A percentile compares a stretch with the other conserved stretches of the same genome.
These are phyloP conservation scores for Laspeyria flexula DNA, from an alignment of 2,888 invertebrate species.

Conservation along the genomic window DNA sequence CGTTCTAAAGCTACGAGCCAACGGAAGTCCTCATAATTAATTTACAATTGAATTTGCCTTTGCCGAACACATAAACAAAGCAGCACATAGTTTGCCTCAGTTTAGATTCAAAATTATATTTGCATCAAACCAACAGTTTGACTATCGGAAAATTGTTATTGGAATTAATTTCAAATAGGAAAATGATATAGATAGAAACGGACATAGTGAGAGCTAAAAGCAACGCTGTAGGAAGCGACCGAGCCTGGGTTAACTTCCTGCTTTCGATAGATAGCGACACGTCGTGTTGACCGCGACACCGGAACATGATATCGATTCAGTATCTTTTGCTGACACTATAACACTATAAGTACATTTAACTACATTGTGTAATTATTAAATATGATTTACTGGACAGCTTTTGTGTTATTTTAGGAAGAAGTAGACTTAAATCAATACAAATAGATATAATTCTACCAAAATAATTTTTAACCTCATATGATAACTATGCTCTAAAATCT, in stretches of 20 bases:
- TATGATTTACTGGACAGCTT: too few relatives aligned
- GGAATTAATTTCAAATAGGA: conserved; percentile 7
- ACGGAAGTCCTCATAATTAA: neutral
- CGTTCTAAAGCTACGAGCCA: neutral
- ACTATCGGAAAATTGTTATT: neutral
- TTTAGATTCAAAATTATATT: neutral
- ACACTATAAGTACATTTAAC: too few relatives aligned
- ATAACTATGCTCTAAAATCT: too few relatives aligned
- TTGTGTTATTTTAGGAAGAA: too few relatives aligned
- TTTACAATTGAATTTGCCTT: neutral
- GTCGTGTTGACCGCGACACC: conserved; percentile 1
- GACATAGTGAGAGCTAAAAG: neutral
- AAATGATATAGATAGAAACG: neutral
- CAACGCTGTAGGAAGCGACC: conserved; percentile 21
- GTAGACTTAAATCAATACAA: too few relatives aligned
- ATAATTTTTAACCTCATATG: too few relatives aligned
- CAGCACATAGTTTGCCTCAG: neutral
- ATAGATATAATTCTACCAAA: too few relatives aligned
- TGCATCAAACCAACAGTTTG: neutral
- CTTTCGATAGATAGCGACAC: conserved; percentile 16
- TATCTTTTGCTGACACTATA: too few relatives aligned
- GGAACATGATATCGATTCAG: conserved; percentile 12
- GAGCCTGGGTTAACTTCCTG: conserved; percentile 26
- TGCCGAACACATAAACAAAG: neutral
- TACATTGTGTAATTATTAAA: too few relatives aligned